These are phyloP conservation scores for Daktulosphaira vitifoliae DNA, from an alignment of 1,140 invertebrate genomes.

Conservation along the genomic window DNA sequence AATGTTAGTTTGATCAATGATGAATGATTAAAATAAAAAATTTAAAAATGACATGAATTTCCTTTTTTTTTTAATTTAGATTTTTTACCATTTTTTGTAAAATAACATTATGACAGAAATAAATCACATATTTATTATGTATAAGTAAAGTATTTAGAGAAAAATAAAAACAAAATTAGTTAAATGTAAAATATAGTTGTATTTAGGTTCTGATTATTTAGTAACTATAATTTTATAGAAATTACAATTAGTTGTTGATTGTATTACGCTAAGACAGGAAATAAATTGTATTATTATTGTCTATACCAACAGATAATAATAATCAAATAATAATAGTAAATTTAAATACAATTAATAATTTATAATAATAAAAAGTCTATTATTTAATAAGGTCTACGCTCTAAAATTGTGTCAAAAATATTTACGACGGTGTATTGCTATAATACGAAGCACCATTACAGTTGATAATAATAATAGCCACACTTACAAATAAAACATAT, in stretches of 20 bases:
- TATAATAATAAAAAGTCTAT: background rate
- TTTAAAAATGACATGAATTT: background rate
- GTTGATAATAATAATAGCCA: background rate
- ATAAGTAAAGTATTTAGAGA: no score
- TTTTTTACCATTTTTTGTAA: conserved; percentile 1
- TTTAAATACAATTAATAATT: background rate
- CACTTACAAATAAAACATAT: background rate
- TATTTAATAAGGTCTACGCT: background rate
- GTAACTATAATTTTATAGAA: conserved; percentile 3
- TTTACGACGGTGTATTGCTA: conserved; percentile 29
- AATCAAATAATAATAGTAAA: background rate
- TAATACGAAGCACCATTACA: background rate
- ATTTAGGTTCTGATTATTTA: no score
- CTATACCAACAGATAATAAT: conserved; percentile 14
- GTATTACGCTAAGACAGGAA: conserved; percentile 27
- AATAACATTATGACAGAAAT: conserved; percentile 11
- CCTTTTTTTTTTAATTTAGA: background rate
- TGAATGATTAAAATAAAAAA: background rate
- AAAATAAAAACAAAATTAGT: no score
- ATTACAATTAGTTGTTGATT: conserved; percentile 27
- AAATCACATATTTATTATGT: background rate
- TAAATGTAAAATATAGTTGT: no score
- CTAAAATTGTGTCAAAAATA: no score
- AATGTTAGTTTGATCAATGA: background rate
- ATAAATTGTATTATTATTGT: conserved; percentile 11